These are phyloP conservation scores for Aphidoletes aphidimyza DNA, from an alignment of 2,888 invertebrate species.

Conservation along the genomic window DNA sequence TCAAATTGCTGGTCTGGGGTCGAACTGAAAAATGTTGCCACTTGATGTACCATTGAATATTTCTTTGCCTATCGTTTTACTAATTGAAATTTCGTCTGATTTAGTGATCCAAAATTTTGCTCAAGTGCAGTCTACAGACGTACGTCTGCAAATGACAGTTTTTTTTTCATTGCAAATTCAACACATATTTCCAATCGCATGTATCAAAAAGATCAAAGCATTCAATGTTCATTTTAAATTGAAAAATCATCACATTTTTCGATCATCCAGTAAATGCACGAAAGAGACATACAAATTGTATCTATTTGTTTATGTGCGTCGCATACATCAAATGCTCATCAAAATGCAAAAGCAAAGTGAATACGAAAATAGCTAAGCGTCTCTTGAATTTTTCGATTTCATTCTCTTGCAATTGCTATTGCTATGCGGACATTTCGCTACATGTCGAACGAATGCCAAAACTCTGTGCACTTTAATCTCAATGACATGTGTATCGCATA, in stretches of 20 bases:
- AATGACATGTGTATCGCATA: conserved; percentile 3
- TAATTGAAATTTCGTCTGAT: too few species aligned
- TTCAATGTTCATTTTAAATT: too few species aligned
- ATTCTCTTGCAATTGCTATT: not conserved
- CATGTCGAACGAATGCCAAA: not conserved
- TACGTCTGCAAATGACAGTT: too few species aligned
- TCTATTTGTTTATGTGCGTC: not conserved
- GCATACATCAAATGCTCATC: conserved; percentile 47
- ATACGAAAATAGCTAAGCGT: conserved; percentile 16
- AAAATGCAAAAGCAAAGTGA: conserved; percentile 51
- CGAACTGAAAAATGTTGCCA: too few species aligned
- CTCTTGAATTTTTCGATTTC: not conserved
- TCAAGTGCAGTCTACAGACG: too few species aligned
- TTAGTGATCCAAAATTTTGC: too few species aligned
- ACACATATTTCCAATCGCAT: too few species aligned
- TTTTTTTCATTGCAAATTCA: too few species aligned
- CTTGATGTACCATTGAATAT: too few species aligned
- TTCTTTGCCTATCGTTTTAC: too few species aligned
- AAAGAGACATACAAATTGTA: not conserved
- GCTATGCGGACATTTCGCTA: not conserved
- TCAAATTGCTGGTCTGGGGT: too few species aligned
- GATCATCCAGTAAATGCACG: not conserved
- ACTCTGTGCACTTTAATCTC: not conserved
- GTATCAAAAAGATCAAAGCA: too few species aligned
- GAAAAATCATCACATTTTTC: not conserved